Conservation (phyloP, 2,888 invertebrate genomes). For the Abrostola tripartita region DNA sequence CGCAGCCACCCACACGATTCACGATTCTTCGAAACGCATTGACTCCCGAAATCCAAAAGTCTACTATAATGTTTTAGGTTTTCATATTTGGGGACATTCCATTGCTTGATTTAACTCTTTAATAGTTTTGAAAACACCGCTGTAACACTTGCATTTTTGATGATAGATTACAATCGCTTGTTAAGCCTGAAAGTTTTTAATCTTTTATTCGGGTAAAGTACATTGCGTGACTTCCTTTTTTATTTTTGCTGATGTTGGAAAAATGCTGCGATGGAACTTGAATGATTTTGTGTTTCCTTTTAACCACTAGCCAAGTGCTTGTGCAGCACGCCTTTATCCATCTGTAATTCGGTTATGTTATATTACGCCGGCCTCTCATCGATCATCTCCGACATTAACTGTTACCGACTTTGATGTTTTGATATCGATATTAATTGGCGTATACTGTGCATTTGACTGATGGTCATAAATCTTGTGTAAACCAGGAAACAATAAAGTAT, state of each 20-base stretch:
- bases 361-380: conserved; percentile 68
- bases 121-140: neutral
- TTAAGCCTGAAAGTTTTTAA: no score
- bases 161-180: no score
- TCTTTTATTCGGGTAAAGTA: no score
- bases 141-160: no score
- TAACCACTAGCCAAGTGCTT: conserved; percentile 8
- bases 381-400: conserved; percentile 71
- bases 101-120: conserved; percentile 28
- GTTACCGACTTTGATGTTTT: conserved; percentile 72
- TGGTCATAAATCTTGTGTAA: conserved; percentile 66
- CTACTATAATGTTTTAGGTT: neutral
- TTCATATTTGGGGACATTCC: conserved; percentile 3
- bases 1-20: conserved; percentile 70
- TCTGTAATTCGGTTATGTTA: conserved; percentile 63
- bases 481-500: conserved; percentile 22
- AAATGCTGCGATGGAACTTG: conserved; percentile 11
- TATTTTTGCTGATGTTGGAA: neutral
- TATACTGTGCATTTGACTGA: conserved; percentile 62
- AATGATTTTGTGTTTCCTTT: conserved; percentile 13
- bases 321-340: conserved; percentile 37
- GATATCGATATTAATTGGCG: conserved; percentile 75
- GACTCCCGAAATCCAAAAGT: conserved; percentile 40
- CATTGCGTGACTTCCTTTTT: no score
- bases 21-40: conserved; percentile 32